These are phyloP conservation scores for Antedon mediterranea DNA, from an alignment of 53 echinoderm and acorn worm species.

Conservation along the genomic window DNA sequence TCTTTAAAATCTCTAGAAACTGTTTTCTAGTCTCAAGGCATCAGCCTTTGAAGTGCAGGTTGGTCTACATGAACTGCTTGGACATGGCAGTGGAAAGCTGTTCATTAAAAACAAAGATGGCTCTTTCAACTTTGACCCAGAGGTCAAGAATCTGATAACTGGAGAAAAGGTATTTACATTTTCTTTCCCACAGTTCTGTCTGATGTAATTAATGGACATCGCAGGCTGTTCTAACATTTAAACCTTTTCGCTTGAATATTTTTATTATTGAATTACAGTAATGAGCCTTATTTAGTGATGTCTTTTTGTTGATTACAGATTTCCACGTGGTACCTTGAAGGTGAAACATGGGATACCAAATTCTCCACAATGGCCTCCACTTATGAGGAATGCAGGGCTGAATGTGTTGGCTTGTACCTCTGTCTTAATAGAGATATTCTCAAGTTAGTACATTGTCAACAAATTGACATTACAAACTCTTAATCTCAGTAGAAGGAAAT, in stretches of 20 bases:
- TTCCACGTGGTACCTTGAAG: slow-evolving; percentile 58
- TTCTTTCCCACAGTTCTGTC: too few species aligned
- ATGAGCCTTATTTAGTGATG: background rate
- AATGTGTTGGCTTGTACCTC: slow-evolving; percentile 82
- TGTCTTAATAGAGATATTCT: slow-evolving; percentile 59
- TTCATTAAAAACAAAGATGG: slow-evolving; percentile 50
- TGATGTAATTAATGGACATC: too few species aligned
- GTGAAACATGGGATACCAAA: slow-evolving; percentile 79
- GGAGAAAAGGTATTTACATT: slow-evolving; percentile 91
- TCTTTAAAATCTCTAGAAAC: slow-evolving; percentile 30
- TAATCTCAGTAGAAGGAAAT: too few species aligned
- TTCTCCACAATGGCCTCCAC: slow-evolving; percentile 64
- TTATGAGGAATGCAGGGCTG: slow-evolving; percentile 83
- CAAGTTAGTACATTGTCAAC: too few species aligned
- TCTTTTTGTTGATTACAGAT: slow-evolving; percentile 26
- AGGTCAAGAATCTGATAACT: slow-evolving; percentile 60
- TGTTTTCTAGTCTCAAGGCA: slow-evolving; percentile 50
- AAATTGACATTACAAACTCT: too few species aligned
- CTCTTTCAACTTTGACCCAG: slow-evolving; percentile 67
- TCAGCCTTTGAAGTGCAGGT: slow-evolving; percentile 92
- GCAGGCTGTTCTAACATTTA: too few species aligned
- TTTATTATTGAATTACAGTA: too few species aligned
- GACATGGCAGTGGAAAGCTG: slow-evolving; percentile 91
- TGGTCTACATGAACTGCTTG: slow-evolving; percentile 87
- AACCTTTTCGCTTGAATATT: background rate